Evolutionary conservation across 2,888 invertebrate species (phyloP).

Genomic region (Minunthozetes semirufus): DNA sequence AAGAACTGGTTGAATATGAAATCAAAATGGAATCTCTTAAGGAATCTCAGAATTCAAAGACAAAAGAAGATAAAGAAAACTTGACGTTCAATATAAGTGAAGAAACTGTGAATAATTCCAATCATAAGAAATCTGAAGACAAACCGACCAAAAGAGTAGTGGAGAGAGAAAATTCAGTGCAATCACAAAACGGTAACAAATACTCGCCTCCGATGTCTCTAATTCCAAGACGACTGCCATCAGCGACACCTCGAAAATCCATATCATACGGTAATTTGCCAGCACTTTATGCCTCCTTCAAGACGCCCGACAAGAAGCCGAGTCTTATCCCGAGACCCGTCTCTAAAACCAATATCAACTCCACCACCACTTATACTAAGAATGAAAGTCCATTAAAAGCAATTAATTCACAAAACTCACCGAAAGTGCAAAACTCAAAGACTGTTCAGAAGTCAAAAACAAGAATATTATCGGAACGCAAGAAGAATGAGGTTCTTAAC

Average conservation of each 20-base stretch:
- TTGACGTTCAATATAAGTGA: not conserved
- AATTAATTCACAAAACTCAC: not conserved
- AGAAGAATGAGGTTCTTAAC: slow-evolving; percentile 11
- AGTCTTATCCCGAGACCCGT: slow-evolving; percentile 38
- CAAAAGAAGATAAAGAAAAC: too few species aligned
- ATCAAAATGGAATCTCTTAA: not conserved
- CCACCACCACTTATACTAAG: not conserved
- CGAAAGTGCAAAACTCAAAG: slow-evolving; percentile 14
- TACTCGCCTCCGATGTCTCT: not conserved
- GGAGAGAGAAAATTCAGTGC: not conserved
- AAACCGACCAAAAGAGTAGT: not conserved
- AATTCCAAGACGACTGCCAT: slow-evolving; percentile 20
- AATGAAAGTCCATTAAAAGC: not conserved
- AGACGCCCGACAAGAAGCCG: slow-evolving; percentile 22
- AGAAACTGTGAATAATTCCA: not conserved
- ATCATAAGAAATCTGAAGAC: not conserved
- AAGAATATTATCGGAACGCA: slow-evolving; percentile 1
- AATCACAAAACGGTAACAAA: not conserved
- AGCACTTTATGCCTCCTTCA: not conserved
- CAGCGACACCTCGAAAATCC: slow-evolving; percentile 16
- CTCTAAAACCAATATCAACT: not conserved
- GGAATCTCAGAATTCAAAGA: not conserved
- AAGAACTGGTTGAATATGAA: slow-evolving; percentile 18
- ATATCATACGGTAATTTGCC: slow-evolving; percentile 31
- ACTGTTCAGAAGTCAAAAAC: slow-evolving; percentile 18